Percentiles rank a stretch among this genome's conserved stretches.
Evolutionary conservation across 2,888 invertebrate species (phyloP).

Genomic region (Eutolmus rufibarbis): DNA sequence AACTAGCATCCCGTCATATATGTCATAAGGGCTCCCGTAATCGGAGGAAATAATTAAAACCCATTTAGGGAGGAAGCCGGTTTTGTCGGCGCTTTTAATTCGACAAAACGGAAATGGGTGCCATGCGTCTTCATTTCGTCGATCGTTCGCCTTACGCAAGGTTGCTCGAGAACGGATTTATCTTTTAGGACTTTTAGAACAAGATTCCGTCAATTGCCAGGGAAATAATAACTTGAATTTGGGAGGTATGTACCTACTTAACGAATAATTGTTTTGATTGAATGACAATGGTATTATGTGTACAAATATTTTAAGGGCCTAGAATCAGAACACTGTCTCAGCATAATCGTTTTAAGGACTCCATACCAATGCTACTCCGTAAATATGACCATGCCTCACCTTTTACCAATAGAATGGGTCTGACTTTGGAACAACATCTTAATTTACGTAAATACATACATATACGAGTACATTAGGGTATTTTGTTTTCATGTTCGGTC

Average conservation of each 20-base stretch:
- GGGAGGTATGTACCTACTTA: background rate
- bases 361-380: no score
- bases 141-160: background rate
- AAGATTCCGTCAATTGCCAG: background rate
- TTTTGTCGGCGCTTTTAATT: constrained; percentile 20
- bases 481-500: no score
- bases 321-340: background rate
- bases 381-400: no score
- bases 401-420: no score
- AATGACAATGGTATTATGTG: background rate
- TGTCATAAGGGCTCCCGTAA: constrained; percentile 30
- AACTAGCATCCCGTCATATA: constrained; percentile 5
- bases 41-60: constrained; percentile 40
- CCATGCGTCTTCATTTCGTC: background rate
- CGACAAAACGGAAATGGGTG: constrained; percentile 19
- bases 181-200: background rate
- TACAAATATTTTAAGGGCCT: background rate
- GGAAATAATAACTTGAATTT: background rate
- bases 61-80: constrained; percentile 36
- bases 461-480: no score
- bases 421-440: no score
- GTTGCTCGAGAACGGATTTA: background rate
- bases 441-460: no score
- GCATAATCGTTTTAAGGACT: background rate
- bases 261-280: background rate